Base-by-base conservation (phyloP, 1,140 invertebrate genomes). In the Leguminivora glycinivorella region DNA sequence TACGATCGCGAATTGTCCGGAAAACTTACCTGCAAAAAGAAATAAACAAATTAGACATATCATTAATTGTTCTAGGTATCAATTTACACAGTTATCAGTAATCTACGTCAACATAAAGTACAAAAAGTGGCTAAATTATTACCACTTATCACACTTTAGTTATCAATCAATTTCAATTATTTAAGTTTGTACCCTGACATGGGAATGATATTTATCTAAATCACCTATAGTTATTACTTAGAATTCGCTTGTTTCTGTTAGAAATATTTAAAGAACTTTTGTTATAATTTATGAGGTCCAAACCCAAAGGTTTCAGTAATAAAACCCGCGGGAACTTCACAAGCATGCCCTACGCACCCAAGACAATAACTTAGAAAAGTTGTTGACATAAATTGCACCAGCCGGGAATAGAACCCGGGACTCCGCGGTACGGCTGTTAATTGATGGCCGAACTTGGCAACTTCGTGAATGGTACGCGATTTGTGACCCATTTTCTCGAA, bases 361-460 rank as follows among this genome's bases (percentile, higher is more conserved):
- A 52, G 47, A 52, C 47, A 52, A 52, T 22, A 52, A 22, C 6
- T 52, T 52, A 52, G 19, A 52, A 52, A 52, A 52, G 17, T 52
- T 52, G 7, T 22, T 52, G 47, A 52, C 47, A 52, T 52, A 52
- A 52, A 52, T 52, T 9, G 47, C 47, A 22, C n/a, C 17, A 19
- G 19, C 17, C 47, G 47, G 47, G 47, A 52, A 52, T 52, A 7
- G 47, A 52, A 22, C 22, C 47, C 19, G 19, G 47, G 47, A 52
- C 19, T 10, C 47, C 47, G 19, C 47, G 4, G n/a, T 43, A 22
- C 47, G 47, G 47, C 47, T 1, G 19, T 52, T 52, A 52, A 52
- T 52, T 52, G 47, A 52, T 22, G 19, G 10, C 47, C 47, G 7
- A 19, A 52, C 47, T 52, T 52, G 47, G 34, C 14, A 38, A 38